Evolutionary conservation across 30 jellyfish, hydroid and myxozoan species (phyloP), one percentile per base, ranked within the genome.

Genomic region (Pseudorhiza aurosa): DNA sequence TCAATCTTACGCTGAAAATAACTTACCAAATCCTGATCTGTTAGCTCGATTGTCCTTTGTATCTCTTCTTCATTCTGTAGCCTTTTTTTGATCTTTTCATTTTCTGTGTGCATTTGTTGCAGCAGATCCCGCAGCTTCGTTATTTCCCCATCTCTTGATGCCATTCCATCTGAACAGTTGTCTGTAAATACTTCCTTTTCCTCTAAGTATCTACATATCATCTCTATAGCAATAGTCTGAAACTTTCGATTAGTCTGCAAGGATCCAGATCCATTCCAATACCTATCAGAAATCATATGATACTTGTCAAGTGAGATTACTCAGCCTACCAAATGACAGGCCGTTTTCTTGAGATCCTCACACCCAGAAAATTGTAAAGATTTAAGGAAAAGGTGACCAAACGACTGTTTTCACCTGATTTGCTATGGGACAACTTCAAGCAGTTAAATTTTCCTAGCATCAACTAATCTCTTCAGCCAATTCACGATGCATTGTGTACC

Each of bases 201-300:
- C 19, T 43, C 22, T 12, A 74, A 76, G 11, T 47, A 44, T 46
- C 68, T 62, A 8, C 75, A 42, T 50, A 62, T 43, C 43, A 58
- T 31, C 21, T 77, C 72, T 11, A 24, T 31, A 27, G 89, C 89
- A 7, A 65, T 30, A 11, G 83, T 46, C 39, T 58, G 87, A 58
- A 85, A 85, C 45, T 85, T 85, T 25, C 29, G 29, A 40, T 85
- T 67, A 1, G 58, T 70, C 50, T 85, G 96, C 65, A 85, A 62
- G 15, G 96, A 85, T 35, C 84, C 75, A 0, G 96, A 72, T 60
- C 96, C 96, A 44, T 85, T 85, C 96, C 96, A 85, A 33, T 85
- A 85, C 82, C 96, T 85, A 35, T 4, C 5, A 2, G 14, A 53
- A 15, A 53, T 7, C 36, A 53, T 36, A 53, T 12, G n/a, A 21